Evolutionary conservation across 2,113 vertebrate genomes (phyloP), one percentile per base, ranked within the genome.

Genomic region (Fregata magnificens): DNA sequence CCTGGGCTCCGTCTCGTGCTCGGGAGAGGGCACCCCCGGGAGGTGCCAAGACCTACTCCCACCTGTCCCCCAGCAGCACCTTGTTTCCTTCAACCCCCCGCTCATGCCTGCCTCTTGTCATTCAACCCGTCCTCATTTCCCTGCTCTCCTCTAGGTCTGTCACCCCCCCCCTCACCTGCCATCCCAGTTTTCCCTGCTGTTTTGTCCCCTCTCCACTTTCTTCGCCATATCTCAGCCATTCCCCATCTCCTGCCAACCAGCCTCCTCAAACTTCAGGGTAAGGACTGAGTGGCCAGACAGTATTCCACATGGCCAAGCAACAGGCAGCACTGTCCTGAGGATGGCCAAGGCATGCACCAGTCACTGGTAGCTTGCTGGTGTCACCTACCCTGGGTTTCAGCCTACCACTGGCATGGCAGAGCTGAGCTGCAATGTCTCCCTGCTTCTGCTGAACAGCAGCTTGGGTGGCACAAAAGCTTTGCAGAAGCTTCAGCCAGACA

Each of bases 301-400:
- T 36, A 21, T 72, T 74, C n/a, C 72, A 76, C 47, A 13, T 0
- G 4, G 36, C 6, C 8, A 6, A 78, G 70, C 50, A 26, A 70
- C 13, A 36, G 76, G 42, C 31, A 91, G 42, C 34, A 6, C 61
- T 26, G 71, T 25, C 38, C 50, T 65, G 73, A 69, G 45, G 32
- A n/a, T 32, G 34, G 29, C 11, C 36, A 6, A 13, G 66, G 31
- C 24, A 24, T 0, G 0, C 22, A 24, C 13, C 0, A 0, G 36
- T 44, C 32, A 49, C 31, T 2, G 0, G n/a, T 10, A 66, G 16
- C 31, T 40, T 58, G 24, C 18, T 67, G 21, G 32, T 80, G 52
- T 74, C 47, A 44, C 36, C 45, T 62, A 4, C 26, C 65, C 71
- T 52, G 71, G 17, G 36, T 79, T 61, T 28, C 52, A 84, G 55